Base-by-base conservation (phyloP, 2,797 vertebrate species). In the Fratercula arctica region DNA sequence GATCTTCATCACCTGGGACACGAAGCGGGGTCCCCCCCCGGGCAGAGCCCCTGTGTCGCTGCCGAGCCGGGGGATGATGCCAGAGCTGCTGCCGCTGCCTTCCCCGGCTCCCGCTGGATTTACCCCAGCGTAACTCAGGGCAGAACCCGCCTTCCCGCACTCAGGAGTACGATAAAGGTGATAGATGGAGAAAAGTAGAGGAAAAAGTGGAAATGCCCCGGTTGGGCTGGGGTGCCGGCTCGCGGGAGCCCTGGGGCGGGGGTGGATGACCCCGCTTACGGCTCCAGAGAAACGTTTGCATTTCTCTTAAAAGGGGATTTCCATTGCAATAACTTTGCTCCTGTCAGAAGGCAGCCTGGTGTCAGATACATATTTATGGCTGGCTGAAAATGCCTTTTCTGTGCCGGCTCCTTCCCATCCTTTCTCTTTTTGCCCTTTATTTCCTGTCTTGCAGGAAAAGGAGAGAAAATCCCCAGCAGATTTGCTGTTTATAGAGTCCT, bases 391-490 rank as follows among this genome's bases (percentile, higher is more conserved):
- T 2, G 63, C 48, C 56, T 74, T 43, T 74, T 69, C 70, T 26
- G 26, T 57, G 74, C 53, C 41, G 28, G 53, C 51, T 81, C 70
- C 51, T 77, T 73, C 70, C 56, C 16, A 2, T 41, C 64, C 48
- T 64, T 51, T 68, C 61, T 66, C 81, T 64, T 63, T 33, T 35
- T 23, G 15, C 48, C 67, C 35, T 60, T 72, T 72, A 24, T 43
- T 61, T 77, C 67, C 45, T 68, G 14, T 35, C 59, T 56, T 75
- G 75, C 72, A 87, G 72, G 82, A 37, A 87, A 74, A 61, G 60
- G 57, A 73, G 83, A 51, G 81, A 54, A 61, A 91, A 93, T n/a
- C 81, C 92, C 85, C 82, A 41, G 89, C 93, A 87, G 93, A 80
- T 83, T 79, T 91, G 92, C 51, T 70, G 63, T 72, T 92, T 85